Evolutionary conservation across 2,888 invertebrate genomes (phyloP).

Genomic region (Stictocephala bisonia): DNA sequence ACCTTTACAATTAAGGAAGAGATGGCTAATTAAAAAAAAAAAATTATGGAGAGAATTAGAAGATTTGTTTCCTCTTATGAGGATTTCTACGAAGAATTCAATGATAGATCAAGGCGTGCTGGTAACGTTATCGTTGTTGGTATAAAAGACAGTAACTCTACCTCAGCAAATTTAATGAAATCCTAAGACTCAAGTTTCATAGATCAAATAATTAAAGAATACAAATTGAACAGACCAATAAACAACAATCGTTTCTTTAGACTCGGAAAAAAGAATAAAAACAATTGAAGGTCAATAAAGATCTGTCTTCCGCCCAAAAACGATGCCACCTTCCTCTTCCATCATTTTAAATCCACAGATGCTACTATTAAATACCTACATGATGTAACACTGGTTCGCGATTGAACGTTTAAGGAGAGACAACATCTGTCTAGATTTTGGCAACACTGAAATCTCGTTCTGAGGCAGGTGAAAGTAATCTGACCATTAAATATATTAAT

Average conservation of each 20-base stretch:
- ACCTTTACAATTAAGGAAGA: too few species aligned
- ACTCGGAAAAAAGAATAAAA: not conserved
- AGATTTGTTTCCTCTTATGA: not conserved
- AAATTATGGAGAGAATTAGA: too few species aligned
- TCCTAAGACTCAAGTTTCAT: not conserved
- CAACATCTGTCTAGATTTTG: not conserved
- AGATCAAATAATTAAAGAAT: not conserved
- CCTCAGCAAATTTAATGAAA: not conserved
- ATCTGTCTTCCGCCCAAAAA: not conserved
- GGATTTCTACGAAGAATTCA: not conserved
- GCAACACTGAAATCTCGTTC: not conserved
- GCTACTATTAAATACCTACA: not conserved
- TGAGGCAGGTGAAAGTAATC: not conserved
- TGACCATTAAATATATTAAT: not conserved
- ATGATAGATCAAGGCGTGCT: not conserved
- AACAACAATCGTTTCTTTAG: not conserved
- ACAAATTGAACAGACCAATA: not conserved
- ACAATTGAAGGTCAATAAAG: not conserved
- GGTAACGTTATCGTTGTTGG: not conserved
- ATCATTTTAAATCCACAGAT: not conserved
- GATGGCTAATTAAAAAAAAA: too few species aligned
- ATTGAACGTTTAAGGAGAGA: not conserved
- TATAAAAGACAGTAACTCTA: not conserved
- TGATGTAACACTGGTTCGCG: not conserved
- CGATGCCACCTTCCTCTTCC: not conserved